Percentiles rank a stretch among this genome's conserved stretches.
Conservation (phyloP, 2,797 vertebrate species). For the Oryzias sinensis region DNA sequence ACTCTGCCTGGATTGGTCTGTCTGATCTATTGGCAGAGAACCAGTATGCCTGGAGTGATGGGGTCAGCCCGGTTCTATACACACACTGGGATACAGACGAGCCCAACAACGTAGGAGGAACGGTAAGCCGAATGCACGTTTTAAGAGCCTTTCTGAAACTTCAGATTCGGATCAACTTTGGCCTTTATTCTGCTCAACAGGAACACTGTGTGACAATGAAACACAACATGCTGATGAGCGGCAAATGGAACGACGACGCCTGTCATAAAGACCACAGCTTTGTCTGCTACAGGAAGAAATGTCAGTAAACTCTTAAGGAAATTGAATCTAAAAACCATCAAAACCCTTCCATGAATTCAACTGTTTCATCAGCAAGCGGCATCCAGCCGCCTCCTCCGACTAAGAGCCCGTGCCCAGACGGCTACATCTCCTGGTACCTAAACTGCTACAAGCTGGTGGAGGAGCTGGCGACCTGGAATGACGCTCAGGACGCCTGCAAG, state of each 20-base stretch:
- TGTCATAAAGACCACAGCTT: slow-evolving; percentile 70
- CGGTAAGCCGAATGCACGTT: slow-evolving; percentile 48
- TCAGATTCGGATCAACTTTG: background rate
- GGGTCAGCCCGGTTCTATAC: slow-evolving; percentile 75
- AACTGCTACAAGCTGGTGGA: slow-evolving; percentile 80
- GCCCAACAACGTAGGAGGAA: slow-evolving; percentile 75
- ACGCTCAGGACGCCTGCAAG: slow-evolving; percentile 62
- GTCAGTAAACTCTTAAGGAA: slow-evolving; percentile 49
- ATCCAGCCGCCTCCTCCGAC: slow-evolving; percentile 68
- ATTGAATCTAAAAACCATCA: no score
- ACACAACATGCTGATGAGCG: slow-evolving; percentile 60
- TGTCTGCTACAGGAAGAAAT: slow-evolving; percentile 78
- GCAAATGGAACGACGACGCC: slow-evolving; percentile 78
- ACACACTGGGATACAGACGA: slow-evolving; percentile 80
- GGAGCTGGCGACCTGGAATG: slow-evolving; percentile 67
- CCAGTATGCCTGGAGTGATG: slow-evolving; percentile 78
- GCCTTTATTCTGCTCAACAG: slow-evolving; percentile 41
- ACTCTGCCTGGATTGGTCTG: slow-evolving; percentile 78
- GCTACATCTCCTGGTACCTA: slow-evolving; percentile 77
- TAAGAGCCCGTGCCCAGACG: slow-evolving; percentile 58
- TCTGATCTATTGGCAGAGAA: slow-evolving; percentile 71
- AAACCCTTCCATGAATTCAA: background rate
- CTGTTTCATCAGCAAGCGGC: slow-evolving; percentile 61
- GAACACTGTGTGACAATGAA: slow-evolving; percentile 75
- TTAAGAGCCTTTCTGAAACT: no score